Evolutionary conservation across 2,797 vertebrate genomes (phyloP).

Genomic region (Xenentodon cancila): DNA sequence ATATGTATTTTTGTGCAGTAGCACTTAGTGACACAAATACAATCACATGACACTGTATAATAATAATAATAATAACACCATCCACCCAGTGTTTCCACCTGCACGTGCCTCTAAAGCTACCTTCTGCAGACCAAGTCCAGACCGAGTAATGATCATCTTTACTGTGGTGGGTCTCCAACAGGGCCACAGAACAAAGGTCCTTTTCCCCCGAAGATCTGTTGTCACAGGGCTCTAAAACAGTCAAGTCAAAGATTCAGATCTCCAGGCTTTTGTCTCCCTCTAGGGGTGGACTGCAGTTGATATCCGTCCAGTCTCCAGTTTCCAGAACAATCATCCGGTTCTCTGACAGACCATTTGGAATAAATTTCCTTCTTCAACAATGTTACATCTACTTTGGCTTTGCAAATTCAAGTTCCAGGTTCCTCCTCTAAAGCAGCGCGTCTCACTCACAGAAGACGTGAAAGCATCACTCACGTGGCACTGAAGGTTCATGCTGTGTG

Average conservation of each 20-base stretch:
- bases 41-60: slow-evolving; percentile 35
- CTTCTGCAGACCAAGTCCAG: neutral
- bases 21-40: slow-evolving; percentile 35
- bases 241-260: no score
- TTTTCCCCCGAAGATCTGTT: no score
- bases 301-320: neutral
- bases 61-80: slow-evolving; percentile 20
- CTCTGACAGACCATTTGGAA: neutral
- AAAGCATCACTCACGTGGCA: neutral
- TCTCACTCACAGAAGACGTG: neutral
- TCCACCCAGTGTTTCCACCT: neutral
- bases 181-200: no score
- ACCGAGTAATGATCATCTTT: no score
- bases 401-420: slow-evolving; percentile 28
- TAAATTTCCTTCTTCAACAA: slow-evolving; percentile 16
- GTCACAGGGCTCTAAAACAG: no score
- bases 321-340: neutral
- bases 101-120: neutral
- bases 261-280: no score
- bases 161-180: no score
- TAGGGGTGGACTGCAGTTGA: no score
- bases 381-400: slow-evolving; percentile 71
- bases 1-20: slow-evolving; percentile 17
- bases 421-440: slow-evolving; percentile 31
- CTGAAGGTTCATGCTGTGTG: neutral